Conservation (phyloP, 2,888 invertebrate genomes). For the Callimorpha dominula region DNA sequence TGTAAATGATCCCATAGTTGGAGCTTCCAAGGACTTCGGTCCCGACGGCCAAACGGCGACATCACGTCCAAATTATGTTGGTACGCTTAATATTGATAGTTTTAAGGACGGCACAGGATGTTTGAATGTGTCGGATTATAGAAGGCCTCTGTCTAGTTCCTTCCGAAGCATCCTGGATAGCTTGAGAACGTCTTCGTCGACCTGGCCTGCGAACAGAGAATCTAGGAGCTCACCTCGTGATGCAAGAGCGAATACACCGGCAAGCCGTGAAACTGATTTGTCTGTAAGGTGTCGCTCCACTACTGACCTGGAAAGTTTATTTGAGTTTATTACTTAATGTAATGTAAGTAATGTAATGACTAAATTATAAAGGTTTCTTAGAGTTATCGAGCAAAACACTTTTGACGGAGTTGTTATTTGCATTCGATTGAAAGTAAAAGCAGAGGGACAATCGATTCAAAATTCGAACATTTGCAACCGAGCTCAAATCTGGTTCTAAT, state of each 20-base stretch:
- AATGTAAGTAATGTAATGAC: neutral
- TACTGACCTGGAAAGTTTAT: constrained; percentile 84
- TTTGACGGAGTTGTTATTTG: neutral
- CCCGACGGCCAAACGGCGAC: constrained; percentile 31
- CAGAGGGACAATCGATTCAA: neutral
- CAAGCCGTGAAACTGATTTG: constrained; percentile 92
- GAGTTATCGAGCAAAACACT: neutral
- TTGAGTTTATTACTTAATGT: neutral
- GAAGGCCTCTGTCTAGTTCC: constrained; percentile 79
- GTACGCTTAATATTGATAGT: constrained; percentile 63
- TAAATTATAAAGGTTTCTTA: too few species aligned
- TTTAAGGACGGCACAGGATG: constrained; percentile 72
- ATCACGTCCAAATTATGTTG: constrained; percentile 58
- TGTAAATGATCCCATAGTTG: constrained; percentile 70
- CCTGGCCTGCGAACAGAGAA: constrained; percentile 77
- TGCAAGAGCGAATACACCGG: constrained; percentile 89
- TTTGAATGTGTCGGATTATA: constrained; percentile 65
- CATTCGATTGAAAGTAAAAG: neutral
- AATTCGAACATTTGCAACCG: constrained; percentile 8
- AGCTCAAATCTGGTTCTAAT: constrained; percentile 1
- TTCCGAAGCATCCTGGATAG: constrained; percentile 81
- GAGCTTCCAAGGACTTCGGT: constrained; percentile 37
- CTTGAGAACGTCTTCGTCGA: constrained; percentile 79
- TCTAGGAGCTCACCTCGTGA: constrained; percentile 79
- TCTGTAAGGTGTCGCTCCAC: constrained; percentile 94